Percentiles rank a stretch among this genome's conserved stretches.
Conservation (phyloP, 2,888 invertebrate species). For the Drosophila pegasa region DNA sequence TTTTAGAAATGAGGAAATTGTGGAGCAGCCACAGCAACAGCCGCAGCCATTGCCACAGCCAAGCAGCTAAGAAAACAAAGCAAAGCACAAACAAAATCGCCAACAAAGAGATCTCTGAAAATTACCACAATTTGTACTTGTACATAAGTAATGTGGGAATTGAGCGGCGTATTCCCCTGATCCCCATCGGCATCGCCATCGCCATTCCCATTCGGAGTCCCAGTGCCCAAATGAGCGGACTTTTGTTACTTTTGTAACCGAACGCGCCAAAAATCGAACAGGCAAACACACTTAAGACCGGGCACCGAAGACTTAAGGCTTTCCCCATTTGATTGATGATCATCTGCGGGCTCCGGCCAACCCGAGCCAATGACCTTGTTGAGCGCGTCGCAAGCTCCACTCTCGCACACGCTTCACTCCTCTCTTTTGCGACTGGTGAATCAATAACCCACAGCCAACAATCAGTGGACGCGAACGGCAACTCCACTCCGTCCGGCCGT, state of each 20-base stretch:
- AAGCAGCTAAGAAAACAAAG: slow-evolving; percentile 32
- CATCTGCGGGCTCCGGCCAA: slow-evolving; percentile 58
- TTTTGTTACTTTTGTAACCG: slow-evolving; percentile 42
- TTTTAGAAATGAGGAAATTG: slow-evolving; percentile 80
- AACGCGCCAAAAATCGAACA: slow-evolving; percentile 72
- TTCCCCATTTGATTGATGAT: slow-evolving; percentile 77
- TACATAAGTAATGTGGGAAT: slow-evolving; percentile 82
- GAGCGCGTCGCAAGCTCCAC: slow-evolving; percentile 17
- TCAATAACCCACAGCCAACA: slow-evolving; percentile 65
- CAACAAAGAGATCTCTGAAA: slow-evolving; percentile 79
- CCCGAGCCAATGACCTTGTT: slow-evolving; percentile 76
- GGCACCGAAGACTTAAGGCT: slow-evolving; percentile 41
- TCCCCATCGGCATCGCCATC: neutral
- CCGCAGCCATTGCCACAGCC: slow-evolving; percentile 19
- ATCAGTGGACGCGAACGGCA: slow-evolving; percentile 21
- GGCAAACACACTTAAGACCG: slow-evolving; percentile 75
- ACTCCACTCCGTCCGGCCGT: too few relatives aligned
- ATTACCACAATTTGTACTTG: slow-evolving; percentile 82
- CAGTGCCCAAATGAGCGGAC: slow-evolving; percentile 33
- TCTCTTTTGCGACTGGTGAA: slow-evolving; percentile 33
- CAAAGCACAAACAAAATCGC: slow-evolving; percentile 39
- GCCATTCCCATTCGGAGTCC: neutral
- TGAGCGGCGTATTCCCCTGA: slow-evolving; percentile 31
- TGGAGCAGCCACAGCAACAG: slow-evolving; percentile 42
- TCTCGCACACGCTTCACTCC: neutral